These are phyloP conservation scores for Simalia tracyae DNA, from an alignment of 2,797 vertebrate species.

Conservation along the genomic window DNA sequence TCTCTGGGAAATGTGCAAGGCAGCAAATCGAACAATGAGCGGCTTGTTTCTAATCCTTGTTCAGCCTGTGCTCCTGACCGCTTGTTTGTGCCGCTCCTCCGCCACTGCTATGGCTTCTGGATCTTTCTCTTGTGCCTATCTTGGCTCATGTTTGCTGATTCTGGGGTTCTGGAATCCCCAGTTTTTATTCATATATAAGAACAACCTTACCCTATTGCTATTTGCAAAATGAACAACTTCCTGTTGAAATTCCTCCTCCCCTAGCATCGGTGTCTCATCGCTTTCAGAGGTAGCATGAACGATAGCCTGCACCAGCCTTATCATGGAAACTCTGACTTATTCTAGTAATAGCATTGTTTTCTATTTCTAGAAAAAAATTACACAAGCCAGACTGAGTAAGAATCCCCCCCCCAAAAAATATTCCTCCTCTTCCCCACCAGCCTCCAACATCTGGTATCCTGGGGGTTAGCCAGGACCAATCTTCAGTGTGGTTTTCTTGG, in stretches of 20 bases:
- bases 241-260: neutral
- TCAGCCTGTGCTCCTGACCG: neutral
- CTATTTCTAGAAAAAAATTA: neutral
- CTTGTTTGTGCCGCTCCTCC: neutral
- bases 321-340: neutral
- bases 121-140: neutral
- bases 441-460: neutral
- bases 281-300: neutral
- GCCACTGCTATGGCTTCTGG: neutral
- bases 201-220: neutral
- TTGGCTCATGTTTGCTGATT: neutral
- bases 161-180: neutral
- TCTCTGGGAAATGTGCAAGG: too few species aligned
- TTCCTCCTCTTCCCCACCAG: neutral
- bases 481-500: neutral
- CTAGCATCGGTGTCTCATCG: neutral
- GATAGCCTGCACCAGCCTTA: neutral
- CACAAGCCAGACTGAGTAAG: neutral
- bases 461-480: neutral
- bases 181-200: neutral
- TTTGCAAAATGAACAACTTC: neutral
- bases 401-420: neutral
- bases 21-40: neutral
- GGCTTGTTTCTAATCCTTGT: neutral
- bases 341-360: neutral